These are phyloP conservation scores for Leontopithecus rosalia DNA, from an alignment of 2,797 vertebrate genomes.

Conservation along the genomic window DNA sequence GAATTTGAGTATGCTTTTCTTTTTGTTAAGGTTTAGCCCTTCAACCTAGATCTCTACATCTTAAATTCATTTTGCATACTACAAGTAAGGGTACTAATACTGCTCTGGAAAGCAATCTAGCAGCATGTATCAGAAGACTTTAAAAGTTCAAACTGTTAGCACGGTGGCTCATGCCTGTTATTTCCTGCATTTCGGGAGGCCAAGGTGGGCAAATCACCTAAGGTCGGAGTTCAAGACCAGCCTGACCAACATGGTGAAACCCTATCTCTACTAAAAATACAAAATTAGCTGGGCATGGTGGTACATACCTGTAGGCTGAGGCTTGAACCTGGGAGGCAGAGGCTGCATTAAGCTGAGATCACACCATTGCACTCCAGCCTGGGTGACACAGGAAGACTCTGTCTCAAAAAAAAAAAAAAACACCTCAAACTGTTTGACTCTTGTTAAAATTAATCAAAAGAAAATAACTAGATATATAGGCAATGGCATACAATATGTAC, in stretches of 20 bases:
- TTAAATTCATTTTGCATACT: neutral
- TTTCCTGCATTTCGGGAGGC: no score
- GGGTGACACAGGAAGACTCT: no score
- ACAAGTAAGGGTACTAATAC: neutral
- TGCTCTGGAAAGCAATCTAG: neutral
- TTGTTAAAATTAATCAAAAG: neutral
- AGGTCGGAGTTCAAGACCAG: no score
- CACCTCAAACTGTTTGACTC: neutral
- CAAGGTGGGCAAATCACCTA: no score
- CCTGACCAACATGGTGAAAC: no score
- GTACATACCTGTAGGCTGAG: no score
- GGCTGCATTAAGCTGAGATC: no score
- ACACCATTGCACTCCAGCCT: no score
- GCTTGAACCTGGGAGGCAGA: no score
- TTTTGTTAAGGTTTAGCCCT: neutral
- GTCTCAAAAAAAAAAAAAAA: neutral
- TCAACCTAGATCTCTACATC: neutral
- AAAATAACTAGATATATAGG: neutral
- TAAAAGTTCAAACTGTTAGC: neutral
- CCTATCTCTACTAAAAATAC: no score
- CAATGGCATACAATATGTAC: neutral
- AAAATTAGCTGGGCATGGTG: fast-evolving
- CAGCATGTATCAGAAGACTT: neutral
- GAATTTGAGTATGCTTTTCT: neutral
- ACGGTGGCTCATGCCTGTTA: no score